These are phyloP conservation scores for Sclerurus mexicanus DNA, from an alignment of 2,113 vertebrate species.

Conservation along the genomic window DNA sequence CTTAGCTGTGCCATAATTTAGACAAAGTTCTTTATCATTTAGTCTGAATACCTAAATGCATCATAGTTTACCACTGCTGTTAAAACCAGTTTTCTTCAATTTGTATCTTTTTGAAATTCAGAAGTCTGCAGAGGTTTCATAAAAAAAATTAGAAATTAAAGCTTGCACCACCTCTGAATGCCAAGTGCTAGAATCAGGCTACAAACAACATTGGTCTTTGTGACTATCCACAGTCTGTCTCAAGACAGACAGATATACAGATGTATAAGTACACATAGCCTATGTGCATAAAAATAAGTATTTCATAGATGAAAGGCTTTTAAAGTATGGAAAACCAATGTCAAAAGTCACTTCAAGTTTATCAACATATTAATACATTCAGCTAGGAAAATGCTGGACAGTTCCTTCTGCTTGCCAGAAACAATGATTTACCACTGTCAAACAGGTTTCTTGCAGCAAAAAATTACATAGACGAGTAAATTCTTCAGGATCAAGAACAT, in stretches of 20 bases:
- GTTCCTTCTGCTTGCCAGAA: slow-evolving; percentile 17
- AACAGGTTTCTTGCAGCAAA: background rate
- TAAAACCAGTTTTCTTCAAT: background rate
- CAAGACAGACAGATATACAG: background rate
- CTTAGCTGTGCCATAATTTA: background rate
- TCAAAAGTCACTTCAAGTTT: background rate
- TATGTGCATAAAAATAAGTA: background rate
- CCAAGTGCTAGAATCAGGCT: background rate
- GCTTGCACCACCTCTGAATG: background rate
- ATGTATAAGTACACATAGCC: background rate
- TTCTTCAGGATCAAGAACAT: background rate
- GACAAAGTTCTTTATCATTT: background rate
- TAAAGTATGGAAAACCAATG: background rate
- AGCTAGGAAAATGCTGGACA: slow-evolving; percentile 52
- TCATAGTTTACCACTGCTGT: background rate
- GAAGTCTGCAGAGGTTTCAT: background rate
- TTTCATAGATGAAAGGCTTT: background rate
- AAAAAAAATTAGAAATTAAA: background rate
- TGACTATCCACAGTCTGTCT: background rate
- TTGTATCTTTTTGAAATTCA: background rate
- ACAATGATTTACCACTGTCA: background rate
- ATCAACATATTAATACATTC: background rate
- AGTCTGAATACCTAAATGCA: background rate
- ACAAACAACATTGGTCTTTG: background rate
- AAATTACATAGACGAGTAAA: background rate